Percentiles rank a stretch among this genome's conserved stretches.
These are phyloP conservation scores for Venturia canescens DNA, from an alignment of 1,140 invertebrate genomes.

Conservation along the genomic window DNA sequence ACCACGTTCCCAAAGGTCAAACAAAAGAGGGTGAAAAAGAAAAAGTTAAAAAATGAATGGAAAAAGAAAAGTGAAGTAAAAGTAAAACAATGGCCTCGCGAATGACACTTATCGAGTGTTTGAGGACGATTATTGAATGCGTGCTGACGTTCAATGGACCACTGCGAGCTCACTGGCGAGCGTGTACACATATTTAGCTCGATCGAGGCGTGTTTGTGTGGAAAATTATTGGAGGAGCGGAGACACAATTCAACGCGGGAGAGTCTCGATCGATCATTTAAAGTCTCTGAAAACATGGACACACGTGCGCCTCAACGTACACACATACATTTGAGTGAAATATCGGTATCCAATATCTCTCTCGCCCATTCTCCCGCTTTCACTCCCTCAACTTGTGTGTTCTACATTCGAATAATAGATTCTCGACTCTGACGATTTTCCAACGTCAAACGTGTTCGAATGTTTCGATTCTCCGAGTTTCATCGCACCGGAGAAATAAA, in stretches of 20 bases:
- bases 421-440: constrained; percentile 54
- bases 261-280: constrained; percentile 64
- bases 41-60: background rate
- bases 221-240: background rate
- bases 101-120: constrained; percentile 11
- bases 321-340: constrained; percentile 20
- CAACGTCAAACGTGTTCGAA: constrained; percentile 20
- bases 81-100: background rate
- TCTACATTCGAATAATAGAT: constrained; percentile 72
- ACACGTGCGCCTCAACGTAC: constrained; percentile 37
- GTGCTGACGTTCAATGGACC: background rate
- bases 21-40: background rate
- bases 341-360: constrained; percentile 52
- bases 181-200: background rate
- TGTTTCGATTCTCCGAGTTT: too few species aligned
- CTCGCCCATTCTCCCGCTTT: background rate
- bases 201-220: background rate
- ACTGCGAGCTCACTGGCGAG: background rate
- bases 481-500: background rate
- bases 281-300: constrained; percentile 61
- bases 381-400: background rate
- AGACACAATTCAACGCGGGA: constrained; percentile 27
- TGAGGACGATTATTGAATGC: constrained; percentile 6
- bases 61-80: background rate
- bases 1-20: background rate